Evolutionary conservation across 1,140 invertebrate genomes (phyloP), one percentile per base, ranked within the genome.

Genomic region (Rhyzopertha dominica): DNA sequence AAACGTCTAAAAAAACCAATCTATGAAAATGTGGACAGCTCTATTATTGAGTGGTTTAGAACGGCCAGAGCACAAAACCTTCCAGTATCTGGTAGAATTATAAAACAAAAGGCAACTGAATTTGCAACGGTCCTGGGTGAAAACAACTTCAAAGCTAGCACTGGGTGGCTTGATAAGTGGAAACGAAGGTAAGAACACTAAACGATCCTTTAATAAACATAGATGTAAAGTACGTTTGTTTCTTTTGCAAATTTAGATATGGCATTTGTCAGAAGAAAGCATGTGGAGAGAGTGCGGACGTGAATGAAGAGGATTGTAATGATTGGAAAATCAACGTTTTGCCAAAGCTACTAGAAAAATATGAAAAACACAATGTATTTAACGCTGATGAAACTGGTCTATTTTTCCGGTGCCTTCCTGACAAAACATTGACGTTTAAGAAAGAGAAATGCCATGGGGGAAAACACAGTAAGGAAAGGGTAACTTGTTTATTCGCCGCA

Each of bases 321-420:
- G 17, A 26, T 10, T 42, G 43, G 14, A 46, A 30, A 30, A 5
- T 16, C 23, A 20, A 37, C 36, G 44, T 40, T 40, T 40, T 47
- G 17, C 35, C 36, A 8, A 12, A 20, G 13, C 32, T 39, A n/a
- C 22, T 43, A 24, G 36, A 28, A n/a, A 37, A 48, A 34, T 56
- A 51, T 54, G 40, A 12, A 24, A 41, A 51, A 35, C 34, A 61
- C 31, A 50, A 67, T 49, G 61, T 72, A 37, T 70, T 62, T 50
- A 73, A 69, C 53, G 60, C 58, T n/a, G 69, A 72, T 57, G 65
- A 74, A 61, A 63, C 62, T 9, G 63, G 61, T 8, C 34, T 73
- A 28, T 71, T 71, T 51, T 72, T 50, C 42, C 58, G 56, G 49
- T 51, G 59, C 16, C 43, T 61, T 12, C 63, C 63, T 5, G 49